These are phyloP conservation scores for Tetragonula carbonaria DNA, from an alignment of 2,888 invertebrate genomes.

Conservation along the genomic window DNA sequence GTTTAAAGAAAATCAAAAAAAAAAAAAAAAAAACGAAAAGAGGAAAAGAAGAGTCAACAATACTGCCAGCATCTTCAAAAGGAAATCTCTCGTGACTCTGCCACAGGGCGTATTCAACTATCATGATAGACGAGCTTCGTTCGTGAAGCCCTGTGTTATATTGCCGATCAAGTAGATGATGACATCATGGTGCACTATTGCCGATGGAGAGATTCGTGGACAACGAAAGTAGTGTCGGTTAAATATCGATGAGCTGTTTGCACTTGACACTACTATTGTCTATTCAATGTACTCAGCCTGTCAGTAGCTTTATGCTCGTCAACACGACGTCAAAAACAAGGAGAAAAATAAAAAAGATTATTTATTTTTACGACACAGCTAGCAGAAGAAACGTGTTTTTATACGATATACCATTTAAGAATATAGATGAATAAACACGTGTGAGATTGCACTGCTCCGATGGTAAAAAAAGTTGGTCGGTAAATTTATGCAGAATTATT, in stretches of 20 bases:
- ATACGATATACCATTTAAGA: slow-evolving; percentile 1
- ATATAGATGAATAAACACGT: slow-evolving; percentile 21
- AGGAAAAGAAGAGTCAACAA: slow-evolving; percentile 27
- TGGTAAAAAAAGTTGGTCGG: background rate
- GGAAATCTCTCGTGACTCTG: slow-evolving; percentile 20
- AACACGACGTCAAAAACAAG: background rate
- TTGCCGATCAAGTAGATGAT: slow-evolving; percentile 56
- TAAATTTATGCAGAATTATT: slow-evolving; percentile 1
- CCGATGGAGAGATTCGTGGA: slow-evolving; percentile 64
- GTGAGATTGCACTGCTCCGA: background rate
- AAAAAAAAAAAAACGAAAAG: too few species aligned
- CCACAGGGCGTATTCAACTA: slow-evolving; percentile 24
- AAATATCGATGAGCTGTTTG: slow-evolving; percentile 52
- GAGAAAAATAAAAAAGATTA: slow-evolving; percentile 2
- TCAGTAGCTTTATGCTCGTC: slow-evolving; percentile 17
- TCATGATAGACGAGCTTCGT: slow-evolving; percentile 31
- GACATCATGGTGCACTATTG: slow-evolving; percentile 68
- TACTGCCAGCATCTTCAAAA: slow-evolving; percentile 40
- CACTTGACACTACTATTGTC: slow-evolving; percentile 33
- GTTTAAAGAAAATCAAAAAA: slow-evolving; percentile 4
- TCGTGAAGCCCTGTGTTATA: slow-evolving; percentile 32
- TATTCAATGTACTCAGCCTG: slow-evolving; percentile 21
- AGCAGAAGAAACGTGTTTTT: slow-evolving; percentile 10
- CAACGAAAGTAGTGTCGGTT: slow-evolving; percentile 55
- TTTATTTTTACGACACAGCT: slow-evolving; percentile 28